A percentile compares a stretch with the other conserved stretches of the same genome.
Evolutionary conservation across 2,113 vertebrate species (phyloP).

Genomic region (Myanophis thanlyinensis): DNA sequence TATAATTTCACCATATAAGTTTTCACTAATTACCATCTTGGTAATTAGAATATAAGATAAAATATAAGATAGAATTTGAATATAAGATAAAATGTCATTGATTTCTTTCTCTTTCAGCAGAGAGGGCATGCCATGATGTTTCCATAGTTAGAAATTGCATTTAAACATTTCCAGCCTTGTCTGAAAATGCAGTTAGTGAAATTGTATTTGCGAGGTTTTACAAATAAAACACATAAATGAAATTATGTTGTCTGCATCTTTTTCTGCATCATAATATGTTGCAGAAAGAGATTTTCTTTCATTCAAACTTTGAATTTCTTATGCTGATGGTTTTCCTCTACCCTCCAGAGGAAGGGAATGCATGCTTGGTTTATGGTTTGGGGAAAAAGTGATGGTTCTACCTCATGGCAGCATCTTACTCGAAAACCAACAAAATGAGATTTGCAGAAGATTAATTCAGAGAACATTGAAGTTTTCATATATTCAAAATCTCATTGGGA

Average conservation of each 20-base stretch:
- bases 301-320: constrained; percentile 52
- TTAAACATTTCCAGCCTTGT: constrained; percentile 68
- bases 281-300: no score
- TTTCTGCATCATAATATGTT: constrained; percentile 66
- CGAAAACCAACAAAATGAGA: constrained; percentile 42
- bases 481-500: constrained; percentile 49
- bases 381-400: constrained; percentile 42
- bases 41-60: constrained; percentile 31
- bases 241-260: constrained; percentile 66
- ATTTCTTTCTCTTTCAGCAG: constrained; percentile 48
- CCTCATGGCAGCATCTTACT: constrained; percentile 1
- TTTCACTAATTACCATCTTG: neutral
- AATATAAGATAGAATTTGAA: neutral
- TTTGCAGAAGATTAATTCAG: neutral
- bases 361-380: constrained; percentile 47
- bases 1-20: neutral
- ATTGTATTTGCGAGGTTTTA: constrained; percentile 67
- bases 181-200: constrained; percentile 67
- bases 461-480: constrained; percentile 48
- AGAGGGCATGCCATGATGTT: constrained; percentile 42
- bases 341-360: constrained; percentile 28
- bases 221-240: constrained; percentile 64
- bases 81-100: constrained; percentile 32
- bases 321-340: constrained; percentile 39
- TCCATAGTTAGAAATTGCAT: constrained; percentile 53